Evolutionary conservation across 2,113 vertebrate genomes (phyloP).

Genomic region (Suncus etruscus): DNA sequence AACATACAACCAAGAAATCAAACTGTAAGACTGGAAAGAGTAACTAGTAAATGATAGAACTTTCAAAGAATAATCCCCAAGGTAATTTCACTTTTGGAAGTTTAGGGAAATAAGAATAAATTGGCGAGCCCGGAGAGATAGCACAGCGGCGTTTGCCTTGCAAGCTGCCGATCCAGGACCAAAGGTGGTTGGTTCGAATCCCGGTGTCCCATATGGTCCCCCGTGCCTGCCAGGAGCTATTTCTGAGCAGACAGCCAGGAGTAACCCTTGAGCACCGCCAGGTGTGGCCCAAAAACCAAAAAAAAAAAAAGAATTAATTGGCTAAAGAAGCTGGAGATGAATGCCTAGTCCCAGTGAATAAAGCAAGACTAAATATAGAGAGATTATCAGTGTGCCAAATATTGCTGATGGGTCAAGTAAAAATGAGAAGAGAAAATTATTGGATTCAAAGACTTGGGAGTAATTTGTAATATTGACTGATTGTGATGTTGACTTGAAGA

Average conservation of each 20-base stretch:
- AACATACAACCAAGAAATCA: no score
- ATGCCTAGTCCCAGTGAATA: neutral
- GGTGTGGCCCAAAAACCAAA: no score
- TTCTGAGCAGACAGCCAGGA: no score
- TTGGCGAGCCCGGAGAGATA: no score
- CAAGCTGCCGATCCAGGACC: no score
- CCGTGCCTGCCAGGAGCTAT: no score
- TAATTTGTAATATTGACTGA: neutral
- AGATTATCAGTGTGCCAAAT: neutral
- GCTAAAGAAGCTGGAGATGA: slow-evolving; percentile 14
- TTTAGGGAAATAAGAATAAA: neutral
- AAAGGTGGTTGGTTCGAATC: no score
- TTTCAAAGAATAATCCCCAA: neutral
- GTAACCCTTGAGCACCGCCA: no score
- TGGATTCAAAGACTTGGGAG: neutral
- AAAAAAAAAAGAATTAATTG: neutral
- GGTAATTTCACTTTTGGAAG: neutral
- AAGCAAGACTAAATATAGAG: neutral
- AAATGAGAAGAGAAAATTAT: neutral
- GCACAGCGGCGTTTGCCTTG: no score
- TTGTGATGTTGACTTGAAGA: no score
- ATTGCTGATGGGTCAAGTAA: neutral
- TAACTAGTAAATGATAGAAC: neutral
- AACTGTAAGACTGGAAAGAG: neutral
- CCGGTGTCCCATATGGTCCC: no score